Evolutionary conservation across 1,140 invertebrate species (phyloP), one percentile per base, ranked within the genome.

Genomic region (Pseudachorutes palmiensis): DNA sequence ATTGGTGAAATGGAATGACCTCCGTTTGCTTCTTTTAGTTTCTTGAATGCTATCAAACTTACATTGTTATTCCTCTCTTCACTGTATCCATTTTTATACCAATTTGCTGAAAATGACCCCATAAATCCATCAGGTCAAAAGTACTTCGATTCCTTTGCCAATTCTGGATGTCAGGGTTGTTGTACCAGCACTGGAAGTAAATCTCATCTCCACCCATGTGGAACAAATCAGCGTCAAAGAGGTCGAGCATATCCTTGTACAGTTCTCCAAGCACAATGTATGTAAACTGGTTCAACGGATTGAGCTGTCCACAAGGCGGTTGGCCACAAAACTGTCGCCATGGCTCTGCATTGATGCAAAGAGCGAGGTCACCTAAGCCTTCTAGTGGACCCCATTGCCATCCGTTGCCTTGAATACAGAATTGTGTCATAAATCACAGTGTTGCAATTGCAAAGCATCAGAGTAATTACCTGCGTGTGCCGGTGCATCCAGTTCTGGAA

Each of bases 201-300:
- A 79, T 75, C 68, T 79, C 78, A 65, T 79, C 76, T 2, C 76
- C 77, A 2, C 78, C 78, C 67, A 77, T 75, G 66, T 79, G 78
- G 65, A 78, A 78, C 1, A 77, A 16, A 31, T 73, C 73, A 1
- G 65, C 45, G 30, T 70, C 67, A 65, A 76, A 77, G 33, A 74
- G 60, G 14, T 85, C 82, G 1, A 85, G 79, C 14, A 73, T 58
- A 30, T 73, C 72, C 28, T 62, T 68, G 45, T 69, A 73, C 2
- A 73, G 2, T 30, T 73, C 67, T 22, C 70, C 70, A n/a, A 68
- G 22, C 0, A 71, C 33, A 1, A 2, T 41, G 60, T 71, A 68
- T 22, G 66, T 71, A 49, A 66, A 63, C 2, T 51, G 28, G 22
- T 71, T 68, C 0, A 70, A 33, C 9, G 67, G 69, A 58, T 73